Evolutionary conservation across 1,140 invertebrate species (phyloP), one percentile per base, ranked within the genome.

Genomic region (Lanistes nyassanus): DNA sequence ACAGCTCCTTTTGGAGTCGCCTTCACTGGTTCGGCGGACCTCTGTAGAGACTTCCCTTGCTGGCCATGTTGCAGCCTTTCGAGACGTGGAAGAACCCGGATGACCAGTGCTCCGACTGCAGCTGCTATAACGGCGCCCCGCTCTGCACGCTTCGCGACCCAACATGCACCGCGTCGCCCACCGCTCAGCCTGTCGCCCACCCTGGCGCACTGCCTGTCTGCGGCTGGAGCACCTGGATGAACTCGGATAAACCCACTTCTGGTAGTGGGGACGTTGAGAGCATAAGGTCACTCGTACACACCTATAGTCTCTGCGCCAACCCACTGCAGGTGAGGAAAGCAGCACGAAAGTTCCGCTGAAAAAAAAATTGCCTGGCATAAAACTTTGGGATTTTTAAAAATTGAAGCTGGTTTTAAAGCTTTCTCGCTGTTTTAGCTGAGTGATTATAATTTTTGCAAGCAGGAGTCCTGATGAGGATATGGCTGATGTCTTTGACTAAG

Each of bases 221-320:
- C 78, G 65, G 76, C 3, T 85, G 82, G 82, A 84, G 81, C 29
- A 68, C 81, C 26, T 86, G 85, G 85, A 84, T 86, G 34, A 86
- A 84, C 72, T 67, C 78, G 26, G 83, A 86, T 77, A 75, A 60
- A 21, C 83, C 84, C 29, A 47, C 36, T 11, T 67, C 74, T 26
- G 80, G 82, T 31, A 78, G 76, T 66, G 86, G 84, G 42, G 86
- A 87, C 65, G 64, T 82, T n/a, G 86, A 88, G 69, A 74, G 67
- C 1, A 62, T 86, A 42, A 74, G 78, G 5, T 31, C 72, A 2
- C 67, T 80, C 21, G 67, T 60, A 51, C 55, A 74, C 23, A 75
- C 39, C 34, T 76, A 56, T 75, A 69, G 73, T 13, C 67, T 81
- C 9, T 86, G 84, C 69, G 56, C 53, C 23, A 79, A 79, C 31